Conservation (phyloP, 2,797 vertebrate genomes). For the Syndactyla subalaris region DNA sequence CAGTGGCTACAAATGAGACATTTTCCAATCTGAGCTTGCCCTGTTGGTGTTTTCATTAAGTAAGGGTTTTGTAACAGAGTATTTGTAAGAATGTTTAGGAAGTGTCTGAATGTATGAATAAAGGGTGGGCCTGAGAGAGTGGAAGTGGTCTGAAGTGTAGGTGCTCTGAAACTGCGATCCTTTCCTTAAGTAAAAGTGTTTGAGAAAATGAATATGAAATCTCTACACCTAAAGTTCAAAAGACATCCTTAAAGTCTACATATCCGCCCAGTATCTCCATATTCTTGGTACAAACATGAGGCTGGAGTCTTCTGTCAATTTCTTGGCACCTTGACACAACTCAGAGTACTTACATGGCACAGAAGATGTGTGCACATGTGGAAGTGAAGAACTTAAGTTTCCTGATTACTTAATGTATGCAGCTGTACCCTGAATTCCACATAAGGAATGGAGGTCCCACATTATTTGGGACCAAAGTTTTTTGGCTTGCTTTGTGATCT, state of each 20-base stretch:
- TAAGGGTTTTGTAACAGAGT: background rate
- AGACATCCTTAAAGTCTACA: background rate
- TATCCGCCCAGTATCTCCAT: background rate
- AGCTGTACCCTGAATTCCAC: background rate
- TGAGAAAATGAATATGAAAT: background rate
- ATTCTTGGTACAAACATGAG: background rate
- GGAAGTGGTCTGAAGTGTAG: background rate
- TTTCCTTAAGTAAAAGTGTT: background rate
- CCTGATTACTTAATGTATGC: background rate
- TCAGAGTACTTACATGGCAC: background rate
- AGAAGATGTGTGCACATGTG: background rate
- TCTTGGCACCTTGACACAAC: background rate
- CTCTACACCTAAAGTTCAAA: background rate
- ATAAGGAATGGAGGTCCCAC: background rate
- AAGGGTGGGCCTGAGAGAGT: background rate
- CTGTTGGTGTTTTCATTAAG: background rate
- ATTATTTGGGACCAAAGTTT: background rate
- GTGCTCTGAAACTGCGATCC: background rate
- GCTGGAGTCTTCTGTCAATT: background rate
- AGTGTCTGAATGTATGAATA: background rate
- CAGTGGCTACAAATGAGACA: background rate
- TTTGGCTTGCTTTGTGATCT: background rate
- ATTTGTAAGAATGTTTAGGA: background rate
- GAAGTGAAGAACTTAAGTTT: background rate
- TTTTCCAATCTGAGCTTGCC: background rate